Base-by-base conservation (phyloP, 2,888 invertebrate genomes). In the Drosophila yooni region DNA sequence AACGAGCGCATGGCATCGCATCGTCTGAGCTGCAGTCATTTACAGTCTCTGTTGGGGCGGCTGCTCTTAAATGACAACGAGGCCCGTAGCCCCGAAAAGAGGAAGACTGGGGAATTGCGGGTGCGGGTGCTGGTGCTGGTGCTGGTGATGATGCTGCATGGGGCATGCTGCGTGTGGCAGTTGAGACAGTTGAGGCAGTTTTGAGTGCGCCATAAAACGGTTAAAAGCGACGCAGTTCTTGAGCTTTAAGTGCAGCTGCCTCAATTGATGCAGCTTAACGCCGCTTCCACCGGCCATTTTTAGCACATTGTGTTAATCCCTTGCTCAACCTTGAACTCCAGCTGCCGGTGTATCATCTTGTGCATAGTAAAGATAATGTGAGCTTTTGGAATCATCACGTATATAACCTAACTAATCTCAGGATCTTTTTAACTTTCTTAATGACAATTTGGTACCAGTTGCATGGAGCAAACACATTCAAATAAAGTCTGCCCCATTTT, bases 1-100 rank as follows among this genome's bases (percentile, higher is more conserved):
- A 81, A 81, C 82, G 82, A 81, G 81, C 74, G 62, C 82, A 33
- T 29, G 7, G 52, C 52, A 70, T 70, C 74, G 52, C 52, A 70
- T 70, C 74, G 74, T 70, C 76, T 73, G 72, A 64, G 74, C 74
- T 81, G 72, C 79, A 81, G 65, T 81, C 81, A 82, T 81, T 82
- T 82, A 66, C 73, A 75, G 79, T 75, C 70, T 67, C 77, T 15
- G 51, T 54, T 71, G 76, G 74, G 65, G 57, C 70, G 56, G 52
- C 67, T 65, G 50, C 68, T 74, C 68, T 77, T 80, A 80, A 81
- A 81, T 74, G 81, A 81, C 81, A 81, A 65, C 48, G 79, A 65
- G 70, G 27, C 27, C 27, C 54, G 66, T 43, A 51, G 52, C 51
- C 21, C 48, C 29, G 57, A 59, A 53, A 11, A 51, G 29, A 36